Conservation (phyloP, 92 coral and sea anemone genomes). For the Umimayanthus chanpuru region DNA sequence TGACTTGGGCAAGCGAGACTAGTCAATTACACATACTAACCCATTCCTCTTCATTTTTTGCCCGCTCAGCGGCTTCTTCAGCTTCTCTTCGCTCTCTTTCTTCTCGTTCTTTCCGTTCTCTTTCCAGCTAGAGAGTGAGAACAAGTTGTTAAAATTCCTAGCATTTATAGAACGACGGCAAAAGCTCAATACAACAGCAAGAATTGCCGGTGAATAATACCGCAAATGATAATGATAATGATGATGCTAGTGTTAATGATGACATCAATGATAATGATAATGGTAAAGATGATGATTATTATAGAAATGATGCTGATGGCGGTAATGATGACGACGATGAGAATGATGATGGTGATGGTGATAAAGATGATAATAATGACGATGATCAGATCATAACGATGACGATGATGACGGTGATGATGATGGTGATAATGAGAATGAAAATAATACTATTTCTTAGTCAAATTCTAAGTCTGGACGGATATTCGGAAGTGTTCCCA, state of each 20-base stretch:
- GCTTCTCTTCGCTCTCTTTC: slow-evolving; percentile 90
- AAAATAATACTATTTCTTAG: too few relatives aligned
- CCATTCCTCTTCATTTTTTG: slow-evolving; percentile 95
- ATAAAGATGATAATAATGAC: too few relatives aligned
- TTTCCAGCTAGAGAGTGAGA: slow-evolving; percentile 65
- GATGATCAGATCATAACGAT: too few relatives aligned
- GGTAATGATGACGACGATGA: not conserved
- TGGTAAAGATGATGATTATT: not conserved
- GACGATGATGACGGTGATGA: too few relatives aligned
- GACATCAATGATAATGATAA: too few relatives aligned
- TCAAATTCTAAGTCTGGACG: too few relatives aligned
- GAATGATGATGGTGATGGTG: not conserved
- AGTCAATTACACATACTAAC: slow-evolving; percentile 48
- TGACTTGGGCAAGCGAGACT: not conserved
- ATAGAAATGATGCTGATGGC: too few relatives aligned
- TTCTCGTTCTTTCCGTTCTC: slow-evolving; percentile 83
- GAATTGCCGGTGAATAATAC: not conserved
- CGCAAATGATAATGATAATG: not conserved
- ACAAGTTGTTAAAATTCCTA: not conserved
- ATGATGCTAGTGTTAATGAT: not conserved
- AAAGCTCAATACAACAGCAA: not conserved
- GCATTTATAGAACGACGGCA: not conserved
- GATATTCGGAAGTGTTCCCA: too few relatives aligned
- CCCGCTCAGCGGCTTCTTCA: slow-evolving; percentile 92
- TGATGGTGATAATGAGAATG: too few relatives aligned